Base-by-base conservation (phyloP, 2,113 vertebrate genomes). In the Rhinogobius similis region DNA sequence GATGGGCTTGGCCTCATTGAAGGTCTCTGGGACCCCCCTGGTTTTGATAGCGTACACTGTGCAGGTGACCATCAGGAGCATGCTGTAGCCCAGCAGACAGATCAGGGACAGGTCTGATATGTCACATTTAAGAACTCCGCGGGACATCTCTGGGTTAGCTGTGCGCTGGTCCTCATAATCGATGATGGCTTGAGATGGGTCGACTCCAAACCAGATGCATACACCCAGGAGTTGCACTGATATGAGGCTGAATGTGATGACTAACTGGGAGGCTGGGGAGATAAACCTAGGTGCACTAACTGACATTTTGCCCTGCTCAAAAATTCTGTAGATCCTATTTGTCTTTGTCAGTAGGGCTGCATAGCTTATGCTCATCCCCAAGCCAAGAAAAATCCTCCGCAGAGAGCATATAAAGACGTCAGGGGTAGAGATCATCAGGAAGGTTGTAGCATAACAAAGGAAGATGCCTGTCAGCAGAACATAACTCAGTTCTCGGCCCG, bases 1-100 rank as follows among this genome's bases (percentile, higher is more conserved):
- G 1, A 98, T 98, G 83, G 97, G 97, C 91, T 98, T 98, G 90
- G 97, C 97, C 92, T 98, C 97, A 0, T 98, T 98, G 92, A 98
- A 98, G 68, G 96, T 98, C 93, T 98, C 97, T 0, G 97, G 97
- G 76, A 98, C 97, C 2, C 97, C 95, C 0, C 97, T 93, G 4
- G 97, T 98, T 93, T 98, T 98, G 89, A 98, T 98, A 79, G 97
- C 97, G 0, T 98, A 98, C 73, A 98, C 96, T 20, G 97, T 98
- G 89, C 97, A 98, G 29, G 97, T 98, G 88, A 98, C 97, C 97
- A 98, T 98, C 68, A 98, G 94, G 68, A 98, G 92, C 96, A 98
- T 98, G 93, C 97, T 98, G 81, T 96, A 98, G 70, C 96, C 97
- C 84, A 98, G 94, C 91, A 97, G 93, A 87, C 97, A 98, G 93